Conservation (phyloP, 2,888 invertebrate species). For the Lingula anatina region DNA sequence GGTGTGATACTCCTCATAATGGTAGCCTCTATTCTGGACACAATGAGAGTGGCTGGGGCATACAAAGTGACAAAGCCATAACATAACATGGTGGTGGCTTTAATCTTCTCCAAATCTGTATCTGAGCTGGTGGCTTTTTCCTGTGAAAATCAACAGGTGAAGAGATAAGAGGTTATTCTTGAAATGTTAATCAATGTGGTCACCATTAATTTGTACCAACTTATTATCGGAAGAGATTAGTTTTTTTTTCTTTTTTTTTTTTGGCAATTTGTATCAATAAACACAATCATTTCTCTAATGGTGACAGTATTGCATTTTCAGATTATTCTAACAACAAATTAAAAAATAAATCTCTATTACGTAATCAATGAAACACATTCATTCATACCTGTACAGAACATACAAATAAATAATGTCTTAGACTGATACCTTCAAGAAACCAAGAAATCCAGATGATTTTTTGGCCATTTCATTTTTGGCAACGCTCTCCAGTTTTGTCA, state of each 20-base stretch:
- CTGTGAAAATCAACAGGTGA: background rate
- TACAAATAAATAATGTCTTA: too few species aligned
- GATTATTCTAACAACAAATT: too few species aligned
- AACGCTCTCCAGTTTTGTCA: constrained; percentile 70
- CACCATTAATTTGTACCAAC: too few species aligned
- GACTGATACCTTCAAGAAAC: constrained; percentile 72
- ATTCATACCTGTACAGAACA: too few species aligned
- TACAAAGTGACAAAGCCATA: constrained; percentile 77
- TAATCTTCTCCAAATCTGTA: constrained; percentile 61
- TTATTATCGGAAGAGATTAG: too few species aligned
- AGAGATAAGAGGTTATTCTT: background rate
- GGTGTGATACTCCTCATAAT: constrained; percentile 54
- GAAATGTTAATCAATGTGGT: background rate
- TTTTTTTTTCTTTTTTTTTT: too few species aligned
- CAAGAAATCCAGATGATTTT: constrained; percentile 66
- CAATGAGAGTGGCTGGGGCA: constrained; percentile 67
- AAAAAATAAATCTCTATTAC: too few species aligned
- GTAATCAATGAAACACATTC: too few species aligned
- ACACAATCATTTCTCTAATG: too few species aligned
- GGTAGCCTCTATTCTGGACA: constrained; percentile 59
- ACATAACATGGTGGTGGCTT: constrained; percentile 71
- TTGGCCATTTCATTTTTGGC: constrained; percentile 64
- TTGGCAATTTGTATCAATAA: too few species aligned
- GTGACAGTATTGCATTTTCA: too few species aligned
- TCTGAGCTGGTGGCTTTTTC: too few species aligned